phyloP scores from a whole-genome alignment of 2,888 invertebrate genomes.

The Latheticus oryzae region DNA sequence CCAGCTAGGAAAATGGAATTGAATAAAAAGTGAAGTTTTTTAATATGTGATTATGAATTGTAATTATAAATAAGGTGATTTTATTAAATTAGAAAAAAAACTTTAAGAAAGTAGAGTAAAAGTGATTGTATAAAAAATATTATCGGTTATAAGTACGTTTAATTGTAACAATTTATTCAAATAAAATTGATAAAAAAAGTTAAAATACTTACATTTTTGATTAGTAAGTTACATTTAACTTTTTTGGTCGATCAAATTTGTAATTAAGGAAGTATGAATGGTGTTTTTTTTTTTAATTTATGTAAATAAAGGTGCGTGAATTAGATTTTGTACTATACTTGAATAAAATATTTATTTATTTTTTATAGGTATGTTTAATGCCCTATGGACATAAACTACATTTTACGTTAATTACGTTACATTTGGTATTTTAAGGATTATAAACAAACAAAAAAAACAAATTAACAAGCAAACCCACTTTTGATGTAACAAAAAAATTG shows the following conservation, averaged over 20 bases:
- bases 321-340: conserved; percentile 51
- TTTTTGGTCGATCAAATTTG: conserved; percentile 45
- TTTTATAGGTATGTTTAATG: too few species aligned
- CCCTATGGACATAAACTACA: too few species aligned
- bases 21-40: too few species aligned
- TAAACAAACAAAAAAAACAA: too few species aligned
- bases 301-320: conserved; percentile 59
- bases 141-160: conserved; percentile 20
- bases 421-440: too few species aligned
- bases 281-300: conserved; percentile 50
- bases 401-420: too few species aligned
- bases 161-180: conserved; percentile 34
- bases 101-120: conserved; percentile 2
- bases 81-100: not conserved
- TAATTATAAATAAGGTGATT: too few species aligned
- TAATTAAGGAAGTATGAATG: conserved; percentile 42
- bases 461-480: too few species aligned
- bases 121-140: conserved; percentile 26
- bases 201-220: conserved; percentile 23
- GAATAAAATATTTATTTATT: conserved; percentile 55
- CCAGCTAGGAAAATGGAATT: conserved; percentile 7
- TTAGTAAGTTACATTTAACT: conserved; percentile 40
- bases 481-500: too few species aligned
- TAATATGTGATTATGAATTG: too few species aligned
- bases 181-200: conserved; percentile 47